These are phyloP conservation scores for Elysia crispata DNA, from an alignment of 2,888 invertebrate species.

Conservation along the genomic window DNA sequence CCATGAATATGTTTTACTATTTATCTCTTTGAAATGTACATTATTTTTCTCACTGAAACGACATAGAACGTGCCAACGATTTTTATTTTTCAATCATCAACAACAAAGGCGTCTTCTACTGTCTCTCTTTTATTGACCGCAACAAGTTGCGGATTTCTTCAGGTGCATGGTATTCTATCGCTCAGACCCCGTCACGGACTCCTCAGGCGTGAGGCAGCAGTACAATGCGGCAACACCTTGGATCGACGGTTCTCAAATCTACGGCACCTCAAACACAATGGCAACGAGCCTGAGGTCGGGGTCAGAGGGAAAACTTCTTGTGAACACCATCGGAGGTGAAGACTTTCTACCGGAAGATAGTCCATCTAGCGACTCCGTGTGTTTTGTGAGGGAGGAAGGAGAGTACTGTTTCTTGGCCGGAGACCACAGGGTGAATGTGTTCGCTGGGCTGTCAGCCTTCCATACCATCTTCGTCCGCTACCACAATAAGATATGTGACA, in stretches of 20 bases:
- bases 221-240: slow-evolving; percentile 87
- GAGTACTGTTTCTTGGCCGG: slow-evolving; percentile 46
- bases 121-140: too few species aligned
- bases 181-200: slow-evolving; percentile 2
- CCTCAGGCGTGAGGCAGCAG: slow-evolving; percentile 84
- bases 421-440: slow-evolving; percentile 54
- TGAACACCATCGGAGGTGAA: background rate
- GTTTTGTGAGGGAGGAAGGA: background rate
- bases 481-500: slow-evolving; percentile 54
- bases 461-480: slow-evolving; percentile 57
- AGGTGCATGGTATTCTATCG: slow-evolving; percentile 34
- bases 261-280: slow-evolving; percentile 56
- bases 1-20: too few species aligned
- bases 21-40: too few species aligned
- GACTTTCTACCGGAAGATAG: slow-evolving; percentile 18
- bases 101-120: too few species aligned
- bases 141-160: too few species aligned
- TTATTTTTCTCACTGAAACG: too few species aligned
- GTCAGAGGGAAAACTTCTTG: slow-evolving; percentile 18
- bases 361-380: background rate
- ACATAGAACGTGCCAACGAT: too few species aligned
- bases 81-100: too few species aligned
- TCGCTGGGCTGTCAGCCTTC: slow-evolving; percentile 51
- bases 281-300: background rate
- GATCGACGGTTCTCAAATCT: slow-evolving; percentile 86